Conservation (phyloP, 1,140 invertebrate species). For the Lerema accius region DNA sequence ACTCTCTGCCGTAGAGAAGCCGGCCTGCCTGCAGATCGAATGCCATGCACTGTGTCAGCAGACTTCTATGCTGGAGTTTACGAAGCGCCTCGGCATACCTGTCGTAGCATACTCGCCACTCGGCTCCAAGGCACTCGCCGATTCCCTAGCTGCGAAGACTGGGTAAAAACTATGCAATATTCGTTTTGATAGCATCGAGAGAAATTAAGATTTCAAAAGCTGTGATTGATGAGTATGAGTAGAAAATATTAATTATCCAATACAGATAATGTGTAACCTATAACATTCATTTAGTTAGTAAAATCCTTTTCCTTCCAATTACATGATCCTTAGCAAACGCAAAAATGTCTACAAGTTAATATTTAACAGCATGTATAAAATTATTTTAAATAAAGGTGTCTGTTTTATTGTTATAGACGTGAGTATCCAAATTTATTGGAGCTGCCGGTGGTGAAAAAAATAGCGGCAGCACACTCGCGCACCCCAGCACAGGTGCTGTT, state of each 20-base stretch:
- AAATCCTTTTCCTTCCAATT: no score
- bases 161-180: no score
- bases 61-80: slow-evolving; percentile 87
- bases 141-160: slow-evolving; percentile 70
- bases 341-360: no score
- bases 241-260: no score
- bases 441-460: slow-evolving; percentile 85
- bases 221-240: no score
- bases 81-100: slow-evolving; percentile 86
- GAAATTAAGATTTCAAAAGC: no score
- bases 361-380: no score
- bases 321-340: no score
- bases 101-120: slow-evolving; percentile 93
- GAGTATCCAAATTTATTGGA: slow-evolving; percentile 87
- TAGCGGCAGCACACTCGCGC: slow-evolving; percentile 87
- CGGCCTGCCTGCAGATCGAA: slow-evolving; percentile 90
- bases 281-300: no score
- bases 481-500: slow-evolving; percentile 91
- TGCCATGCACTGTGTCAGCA: slow-evolving; percentile 93
- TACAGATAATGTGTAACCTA: no score
- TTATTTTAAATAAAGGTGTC: no score
- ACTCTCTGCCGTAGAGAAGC: slow-evolving; percentile 85
- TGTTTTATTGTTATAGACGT: slow-evolving; percentile 73
- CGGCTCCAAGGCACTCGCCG: slow-evolving; percentile 86
- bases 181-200: no score